These are phyloP conservation scores for Melanophora roralis DNA, from an alignment of 2,888 invertebrate genomes.

Conservation along the genomic window DNA sequence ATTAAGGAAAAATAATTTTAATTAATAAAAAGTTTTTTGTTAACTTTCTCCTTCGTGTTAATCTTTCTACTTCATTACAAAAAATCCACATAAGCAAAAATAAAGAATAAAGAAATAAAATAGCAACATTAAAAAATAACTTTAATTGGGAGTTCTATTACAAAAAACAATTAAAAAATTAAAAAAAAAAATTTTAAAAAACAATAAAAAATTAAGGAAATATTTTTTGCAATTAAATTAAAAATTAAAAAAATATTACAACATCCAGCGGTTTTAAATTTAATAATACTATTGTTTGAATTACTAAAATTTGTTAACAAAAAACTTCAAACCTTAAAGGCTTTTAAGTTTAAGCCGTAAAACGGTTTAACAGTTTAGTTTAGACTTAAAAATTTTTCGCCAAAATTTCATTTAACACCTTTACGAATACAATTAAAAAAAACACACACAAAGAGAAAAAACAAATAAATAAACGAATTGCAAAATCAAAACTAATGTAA, in stretches of 20 bases:
- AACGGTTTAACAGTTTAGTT: too few relatives aligned
- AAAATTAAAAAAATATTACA: not conserved
- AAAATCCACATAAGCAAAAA: not conserved
- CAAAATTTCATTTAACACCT: not conserved
- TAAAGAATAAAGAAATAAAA: not conserved
- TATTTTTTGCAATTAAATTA: too few relatives aligned
- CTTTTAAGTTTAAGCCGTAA: too few relatives aligned
- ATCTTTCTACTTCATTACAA: conserved; percentile 17
- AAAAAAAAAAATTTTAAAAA: not conserved
- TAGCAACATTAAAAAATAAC: not conserved
- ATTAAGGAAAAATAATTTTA: not conserved
- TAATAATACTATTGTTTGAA: not conserved
- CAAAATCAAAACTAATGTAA: not conserved
- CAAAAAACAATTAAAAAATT: not conserved
- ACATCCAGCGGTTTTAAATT: not conserved
- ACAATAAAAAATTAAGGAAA: not conserved
- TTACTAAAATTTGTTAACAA: not conserved
- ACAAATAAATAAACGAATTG: not conserved
- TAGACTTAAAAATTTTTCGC: not conserved
- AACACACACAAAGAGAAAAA: not conserved
- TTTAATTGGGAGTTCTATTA: conserved; percentile 18
- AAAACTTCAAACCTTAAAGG: not conserved
- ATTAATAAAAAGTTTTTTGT: not conserved
- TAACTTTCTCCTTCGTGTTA: conserved; percentile 43
- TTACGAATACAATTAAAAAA: not conserved